Evolutionary conservation across 2,797 vertebrate genomes (phyloP), one percentile per base, ranked within the genome.

Genomic region (Phalanger gymnotis): DNA sequence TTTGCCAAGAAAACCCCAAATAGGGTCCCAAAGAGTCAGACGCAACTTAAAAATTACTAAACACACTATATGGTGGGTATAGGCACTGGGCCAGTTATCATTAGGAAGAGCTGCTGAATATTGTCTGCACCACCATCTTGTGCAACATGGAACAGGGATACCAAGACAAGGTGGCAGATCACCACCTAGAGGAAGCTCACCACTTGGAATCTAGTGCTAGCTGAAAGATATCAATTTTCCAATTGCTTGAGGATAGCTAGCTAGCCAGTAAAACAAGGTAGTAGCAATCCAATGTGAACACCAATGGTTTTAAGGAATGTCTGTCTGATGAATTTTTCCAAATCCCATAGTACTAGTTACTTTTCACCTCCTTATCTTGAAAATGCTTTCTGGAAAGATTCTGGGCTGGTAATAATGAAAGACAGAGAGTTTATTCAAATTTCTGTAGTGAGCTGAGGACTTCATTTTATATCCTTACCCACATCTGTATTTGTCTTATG

Each of bases 331-430:
- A 96, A 53, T 25, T 57, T 58, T 55, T 34, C 16, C 16, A 93
- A 90, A 40, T 0, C 40, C 4, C 92, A 87, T 53, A 28, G 53
- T 34, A 54, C 34, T 54, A 90, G 66, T 0, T 19, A 34, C 81
- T 96, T 97, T 95, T 95, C 93, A 90, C 31, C 54, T 96, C 54
- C 34, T 93, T 93, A 96, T 55, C 30, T 52, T 91, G 90, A 61
- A 94, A 94, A 54, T 4, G 53, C 58, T 96, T 96, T 95, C 55
- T 97, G 58, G 73, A 96, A 92, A 52, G 47, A 89, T 90, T 94
- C 11, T 57, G 31, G 96, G 97, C 94, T 96, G 97, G 53, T 91
- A 95, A 95, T 30, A 94, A 95, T n/a, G 19, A 73, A n/a, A 40
- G n/a, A 81, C 6, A 47, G n/a, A 53, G 57, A 53, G 57, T 94